Evolutionary conservation across 2,113 vertebrate species (phyloP), one percentile per base, ranked within the genome.

Genomic region (Corythaeola cristata): DNA sequence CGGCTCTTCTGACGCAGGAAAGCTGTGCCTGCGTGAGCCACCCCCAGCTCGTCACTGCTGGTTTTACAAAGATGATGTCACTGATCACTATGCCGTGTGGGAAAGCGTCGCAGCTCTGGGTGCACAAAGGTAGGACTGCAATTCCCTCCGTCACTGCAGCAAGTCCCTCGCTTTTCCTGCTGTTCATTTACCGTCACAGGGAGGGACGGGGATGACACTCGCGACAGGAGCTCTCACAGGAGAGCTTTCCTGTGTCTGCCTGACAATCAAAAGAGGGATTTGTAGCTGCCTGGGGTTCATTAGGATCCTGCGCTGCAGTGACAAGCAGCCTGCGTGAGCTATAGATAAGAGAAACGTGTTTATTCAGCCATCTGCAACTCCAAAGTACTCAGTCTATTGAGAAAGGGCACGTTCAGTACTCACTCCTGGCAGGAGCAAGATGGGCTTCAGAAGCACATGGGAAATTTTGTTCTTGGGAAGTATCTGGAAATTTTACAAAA

Each of bases 141-240:
- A 52, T 47, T 63, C 27, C 49, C 32, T 47, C 45, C 0, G 0
- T 8, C 74, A 16, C 69, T 67, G 47, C 73, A 87, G 73, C 89
- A 77, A 17, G 30, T 1, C 17, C 55, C 75, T 52, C 3, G 0
- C 4, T 72, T 82, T 60, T 56, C 62, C 53, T 60, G 53, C 33
- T 78, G 8, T 37, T 89, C 11, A 1, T 56, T 81, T 39, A 7
- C 41, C 22, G 18, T 8, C 32, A 32, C 33, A 52, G 35, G 18
- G 66, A 82, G 49, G 49, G 47, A 71, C 20, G n/a, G 55, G 59
- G 39, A 33, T 15, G 44, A 26, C 15, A 39, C 55, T 47, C 1
- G 2, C 1, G 1, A 5, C 0, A 2, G n/a, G n/a, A n/a, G n/a
- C n/a, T 15, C 69, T 67, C 28, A 16, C 62, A 73, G 53, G 30